Conservation (phyloP, 2,888 invertebrate species). For the Marasmarcha lunaedactyla region DNA sequence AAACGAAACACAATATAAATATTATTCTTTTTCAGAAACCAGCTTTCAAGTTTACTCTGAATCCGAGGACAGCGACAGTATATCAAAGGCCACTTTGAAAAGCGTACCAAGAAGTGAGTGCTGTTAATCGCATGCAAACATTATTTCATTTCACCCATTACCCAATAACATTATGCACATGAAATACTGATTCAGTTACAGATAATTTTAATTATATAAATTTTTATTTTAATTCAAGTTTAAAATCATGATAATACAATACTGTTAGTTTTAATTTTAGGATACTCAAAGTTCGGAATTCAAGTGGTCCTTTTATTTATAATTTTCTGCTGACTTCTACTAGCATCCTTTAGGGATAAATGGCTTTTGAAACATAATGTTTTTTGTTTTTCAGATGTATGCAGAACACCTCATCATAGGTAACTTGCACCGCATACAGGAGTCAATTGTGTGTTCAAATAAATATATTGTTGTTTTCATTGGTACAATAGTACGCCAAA, state of each 20-base stretch:
- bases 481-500: too few relatives aligned
- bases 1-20: too few relatives aligned
- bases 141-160: background rate
- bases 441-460: too few relatives aligned
- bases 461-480: too few relatives aligned
- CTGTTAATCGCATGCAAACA: background rate
- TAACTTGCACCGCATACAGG: constrained; percentile 27
- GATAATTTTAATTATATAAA: too few relatives aligned
- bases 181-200: too few relatives aligned
- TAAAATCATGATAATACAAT: background rate
- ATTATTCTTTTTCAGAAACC: constrained; percentile 50
- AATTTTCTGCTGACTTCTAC: too few relatives aligned
- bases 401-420: constrained; percentile 58
- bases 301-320: too few relatives aligned
- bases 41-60: constrained; percentile 66
- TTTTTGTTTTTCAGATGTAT: constrained; percentile 38
- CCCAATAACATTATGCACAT: background rate
- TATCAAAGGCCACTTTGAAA: constrained; percentile 61
- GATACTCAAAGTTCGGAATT: too few relatives aligned
- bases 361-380: too few relatives aligned
- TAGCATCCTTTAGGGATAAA: too few relatives aligned
- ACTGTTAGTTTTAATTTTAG: too few relatives aligned
- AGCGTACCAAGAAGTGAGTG: constrained; percentile 59
- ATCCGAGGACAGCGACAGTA: constrained; percentile 64
- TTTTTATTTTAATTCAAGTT: background rate